Conservation (phyloP, 2,113 vertebrate genomes). For the Ceyx melanurus region DNA sequence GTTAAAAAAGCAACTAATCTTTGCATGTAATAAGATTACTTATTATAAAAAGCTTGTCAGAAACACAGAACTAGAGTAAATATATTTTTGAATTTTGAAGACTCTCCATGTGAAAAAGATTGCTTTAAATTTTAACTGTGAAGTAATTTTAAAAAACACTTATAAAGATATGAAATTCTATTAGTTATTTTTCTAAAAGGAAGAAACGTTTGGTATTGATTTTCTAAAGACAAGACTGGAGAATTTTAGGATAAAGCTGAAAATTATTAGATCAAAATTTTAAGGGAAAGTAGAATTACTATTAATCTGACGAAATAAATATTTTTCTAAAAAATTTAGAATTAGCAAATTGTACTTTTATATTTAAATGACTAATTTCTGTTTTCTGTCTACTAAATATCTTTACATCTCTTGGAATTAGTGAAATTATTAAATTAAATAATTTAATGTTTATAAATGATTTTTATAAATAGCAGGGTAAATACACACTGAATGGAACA, state of each 20-base stretch:
- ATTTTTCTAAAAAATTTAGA: not conserved
- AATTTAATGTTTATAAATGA: too few species aligned
- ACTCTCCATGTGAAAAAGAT: not conserved
- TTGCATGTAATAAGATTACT: not conserved
- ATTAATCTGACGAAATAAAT: not conserved
- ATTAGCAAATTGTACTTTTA: not conserved
- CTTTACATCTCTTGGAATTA: not conserved
- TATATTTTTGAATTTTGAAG: not conserved
- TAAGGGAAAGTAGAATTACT: not conserved
- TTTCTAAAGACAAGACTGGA: not conserved
- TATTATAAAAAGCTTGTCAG: not conserved
- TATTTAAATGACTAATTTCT: not conserved
- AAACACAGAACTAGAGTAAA: not conserved
- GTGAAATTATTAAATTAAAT: not conserved
- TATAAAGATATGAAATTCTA: not conserved
- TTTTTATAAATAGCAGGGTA: not conserved
- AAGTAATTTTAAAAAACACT: rapidly evolving
- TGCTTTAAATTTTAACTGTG: not conserved
- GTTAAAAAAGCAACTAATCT: constrained; percentile 3
- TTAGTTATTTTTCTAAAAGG: not conserved
- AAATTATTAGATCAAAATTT: not conserved
- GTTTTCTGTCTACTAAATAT: not conserved
- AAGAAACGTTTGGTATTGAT: not conserved
- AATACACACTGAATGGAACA: not conserved
- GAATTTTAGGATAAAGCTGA: not conserved